These are phyloP conservation scores for Rhogogaster chlorosoma DNA, from an alignment of 2,888 invertebrate genomes.

Conservation along the genomic window DNA sequence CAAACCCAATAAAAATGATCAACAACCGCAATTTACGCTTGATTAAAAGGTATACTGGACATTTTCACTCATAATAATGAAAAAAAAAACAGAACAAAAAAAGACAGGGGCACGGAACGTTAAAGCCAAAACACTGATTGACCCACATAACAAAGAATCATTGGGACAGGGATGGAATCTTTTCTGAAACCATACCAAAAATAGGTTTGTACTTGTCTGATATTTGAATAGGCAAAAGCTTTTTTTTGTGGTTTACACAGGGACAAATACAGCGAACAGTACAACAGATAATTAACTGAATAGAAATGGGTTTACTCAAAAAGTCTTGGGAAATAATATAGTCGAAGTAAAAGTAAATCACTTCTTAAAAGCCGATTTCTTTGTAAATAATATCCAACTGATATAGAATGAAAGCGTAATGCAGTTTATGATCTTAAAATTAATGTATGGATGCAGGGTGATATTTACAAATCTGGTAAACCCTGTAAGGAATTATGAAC, in stretches of 20 bases:
- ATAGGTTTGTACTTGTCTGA: neutral
- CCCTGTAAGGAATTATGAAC: constrained; percentile 13
- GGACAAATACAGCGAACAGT: neutral
- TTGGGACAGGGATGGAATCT: neutral
- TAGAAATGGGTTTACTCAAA: neutral
- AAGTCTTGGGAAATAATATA: neutral
- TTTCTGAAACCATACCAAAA: neutral
- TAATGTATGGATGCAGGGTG: constrained; percentile 9
- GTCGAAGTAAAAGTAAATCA: neutral
- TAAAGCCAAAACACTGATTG: neutral
- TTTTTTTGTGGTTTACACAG: neutral
- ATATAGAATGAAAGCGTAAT: constrained; percentile 12
- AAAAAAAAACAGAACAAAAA: neutral
- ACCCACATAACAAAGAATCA: neutral
- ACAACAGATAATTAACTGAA: neutral
- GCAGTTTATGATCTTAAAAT: constrained; percentile 34
- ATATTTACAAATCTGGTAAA: constrained; percentile 14
- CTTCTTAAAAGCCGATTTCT: neutral
- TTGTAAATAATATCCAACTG: neutral
- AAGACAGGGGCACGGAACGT: neutral
- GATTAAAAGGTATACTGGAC: neutral
- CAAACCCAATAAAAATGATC: constrained; percentile 68
- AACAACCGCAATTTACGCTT: constrained; percentile 24
- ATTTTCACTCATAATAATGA: neutral
- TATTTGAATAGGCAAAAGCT: neutral